phyloP scores from a whole-genome alignment of 2,797 vertebrate genomes.

The Carduelis carduelis region DNA sequence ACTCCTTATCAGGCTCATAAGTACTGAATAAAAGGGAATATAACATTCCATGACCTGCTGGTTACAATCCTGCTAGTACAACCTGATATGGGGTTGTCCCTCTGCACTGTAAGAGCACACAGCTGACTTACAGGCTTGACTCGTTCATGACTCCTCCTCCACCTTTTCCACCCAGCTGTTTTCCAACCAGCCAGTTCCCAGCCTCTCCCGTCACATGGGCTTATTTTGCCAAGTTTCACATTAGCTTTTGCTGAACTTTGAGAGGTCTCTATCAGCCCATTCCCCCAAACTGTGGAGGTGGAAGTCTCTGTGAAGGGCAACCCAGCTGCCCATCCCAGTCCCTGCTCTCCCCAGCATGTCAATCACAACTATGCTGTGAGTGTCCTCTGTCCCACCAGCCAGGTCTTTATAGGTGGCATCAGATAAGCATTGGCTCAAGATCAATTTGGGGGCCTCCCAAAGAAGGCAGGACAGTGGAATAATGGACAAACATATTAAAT shows the following conservation, averaged over 20 bases:
- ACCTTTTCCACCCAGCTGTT: not conserved
- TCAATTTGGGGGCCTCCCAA: not conserved
- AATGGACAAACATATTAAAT: not conserved
- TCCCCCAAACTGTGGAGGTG: fast-evolving
- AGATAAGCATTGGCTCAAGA: not conserved
- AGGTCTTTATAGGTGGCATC: not conserved
- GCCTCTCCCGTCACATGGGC: not conserved
- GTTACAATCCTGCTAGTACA: not conserved
- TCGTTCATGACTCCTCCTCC: not conserved
- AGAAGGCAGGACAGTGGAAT: not conserved
- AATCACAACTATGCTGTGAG: not conserved
- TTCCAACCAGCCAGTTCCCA: not conserved
- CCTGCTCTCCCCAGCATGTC: not conserved
- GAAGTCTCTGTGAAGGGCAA: not conserved
- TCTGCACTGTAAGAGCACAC: not conserved
- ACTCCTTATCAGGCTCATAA: not conserved
- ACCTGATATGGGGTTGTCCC: fast-evolving
- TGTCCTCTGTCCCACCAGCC: not conserved
- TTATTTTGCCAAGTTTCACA: not conserved
- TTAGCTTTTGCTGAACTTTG: not conserved
- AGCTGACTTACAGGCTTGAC: not conserved
- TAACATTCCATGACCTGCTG: not conserved
- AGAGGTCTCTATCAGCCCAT: not conserved
- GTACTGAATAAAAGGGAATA: not conserved
- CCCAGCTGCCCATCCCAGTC: not conserved